A percentile compares a stretch with the other conserved stretches of the same genome.
phyloP scores from a whole-genome alignment of 2,888 invertebrate species.

The Harmothoe impar region DNA sequence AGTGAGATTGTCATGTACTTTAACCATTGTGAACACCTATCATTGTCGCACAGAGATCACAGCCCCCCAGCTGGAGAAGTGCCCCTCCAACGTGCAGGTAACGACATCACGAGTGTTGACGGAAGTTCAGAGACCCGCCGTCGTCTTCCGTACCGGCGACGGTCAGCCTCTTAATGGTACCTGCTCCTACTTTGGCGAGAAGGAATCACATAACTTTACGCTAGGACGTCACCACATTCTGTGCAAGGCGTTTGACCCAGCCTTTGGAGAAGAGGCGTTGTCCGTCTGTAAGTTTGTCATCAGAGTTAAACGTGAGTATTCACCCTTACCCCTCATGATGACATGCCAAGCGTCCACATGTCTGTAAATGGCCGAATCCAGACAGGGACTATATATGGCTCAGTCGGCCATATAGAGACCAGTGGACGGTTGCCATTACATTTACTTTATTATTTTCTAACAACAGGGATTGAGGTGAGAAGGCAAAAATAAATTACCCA shows the following conservation, averaged over 20 bases:
- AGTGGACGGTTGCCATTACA: too few relatives aligned
- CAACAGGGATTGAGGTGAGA: too few relatives aligned
- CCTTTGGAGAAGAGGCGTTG: slow-evolving; percentile 67
- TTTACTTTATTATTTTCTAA: too few relatives aligned
- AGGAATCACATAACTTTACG: slow-evolving; percentile 65
- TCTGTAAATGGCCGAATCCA: too few relatives aligned
- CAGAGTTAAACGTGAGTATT: slow-evolving; percentile 67
- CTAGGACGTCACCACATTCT: slow-evolving; percentile 67
- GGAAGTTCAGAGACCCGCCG: slow-evolving; percentile 63
- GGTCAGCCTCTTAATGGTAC: slow-evolving; percentile 65
- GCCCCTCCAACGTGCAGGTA: slow-evolving; percentile 66
- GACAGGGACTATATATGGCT: too few relatives aligned
- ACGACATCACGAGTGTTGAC: slow-evolving; percentile 63
- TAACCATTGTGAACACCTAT: too few relatives aligned
- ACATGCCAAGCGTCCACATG: too few relatives aligned
- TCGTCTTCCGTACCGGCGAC: slow-evolving; percentile 66
- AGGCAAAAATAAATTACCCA: too few relatives aligned
- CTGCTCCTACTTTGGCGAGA: slow-evolving; percentile 68
- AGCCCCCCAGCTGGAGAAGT: slow-evolving; percentile 67
- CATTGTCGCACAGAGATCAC: slow-evolving; percentile 64
- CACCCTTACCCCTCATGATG: too few relatives aligned
- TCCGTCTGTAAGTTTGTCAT: slow-evolving; percentile 67
- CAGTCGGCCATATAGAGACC: too few relatives aligned
- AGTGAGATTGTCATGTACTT: too few relatives aligned
- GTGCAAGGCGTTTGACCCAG: slow-evolving; percentile 70